These are phyloP conservation scores for Uria lomvia DNA, from an alignment of 2,113 vertebrate species.

Conservation along the genomic window DNA sequence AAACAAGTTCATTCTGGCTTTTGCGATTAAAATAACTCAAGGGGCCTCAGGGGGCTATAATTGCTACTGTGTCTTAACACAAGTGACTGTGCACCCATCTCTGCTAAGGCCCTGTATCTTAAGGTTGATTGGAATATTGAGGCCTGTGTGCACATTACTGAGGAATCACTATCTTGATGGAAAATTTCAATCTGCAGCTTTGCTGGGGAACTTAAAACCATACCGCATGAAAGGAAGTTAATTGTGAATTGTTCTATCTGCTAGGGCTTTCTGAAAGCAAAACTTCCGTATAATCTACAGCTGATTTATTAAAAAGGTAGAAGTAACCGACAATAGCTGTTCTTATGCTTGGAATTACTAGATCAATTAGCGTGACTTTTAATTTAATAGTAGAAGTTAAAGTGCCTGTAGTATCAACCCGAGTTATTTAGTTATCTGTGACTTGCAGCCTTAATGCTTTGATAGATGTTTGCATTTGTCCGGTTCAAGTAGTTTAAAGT, in stretches of 20 bases:
- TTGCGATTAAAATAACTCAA: conserved; percentile 12
- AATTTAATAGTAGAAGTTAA: background rate
- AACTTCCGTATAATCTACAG: background rate
- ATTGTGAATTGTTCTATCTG: background rate
- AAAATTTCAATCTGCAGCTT: background rate
- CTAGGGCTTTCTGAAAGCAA: background rate
- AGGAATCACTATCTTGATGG: background rate
- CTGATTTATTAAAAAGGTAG: background rate
- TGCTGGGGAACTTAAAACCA: background rate
- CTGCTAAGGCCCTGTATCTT: background rate
- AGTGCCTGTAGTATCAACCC: background rate
- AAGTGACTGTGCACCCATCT: background rate
- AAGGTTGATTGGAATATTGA: background rate
- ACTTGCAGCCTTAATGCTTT: background rate
- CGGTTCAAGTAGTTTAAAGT: background rate
- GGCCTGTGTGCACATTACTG: background rate
- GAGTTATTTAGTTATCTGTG: background rate
- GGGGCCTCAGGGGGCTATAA: background rate
- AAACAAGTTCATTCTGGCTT: conserved; percentile 1
- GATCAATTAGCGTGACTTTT: background rate
- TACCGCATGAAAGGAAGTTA: background rate
- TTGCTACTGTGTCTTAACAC: background rate
- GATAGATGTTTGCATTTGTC: background rate
- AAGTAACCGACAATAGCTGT: background rate
- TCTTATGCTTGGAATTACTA: background rate